Percentiles rank a stretch among this genome's conserved stretches.
Conservation (phyloP, 1,140 invertebrate genomes). For the Potamilus streckersoni region DNA sequence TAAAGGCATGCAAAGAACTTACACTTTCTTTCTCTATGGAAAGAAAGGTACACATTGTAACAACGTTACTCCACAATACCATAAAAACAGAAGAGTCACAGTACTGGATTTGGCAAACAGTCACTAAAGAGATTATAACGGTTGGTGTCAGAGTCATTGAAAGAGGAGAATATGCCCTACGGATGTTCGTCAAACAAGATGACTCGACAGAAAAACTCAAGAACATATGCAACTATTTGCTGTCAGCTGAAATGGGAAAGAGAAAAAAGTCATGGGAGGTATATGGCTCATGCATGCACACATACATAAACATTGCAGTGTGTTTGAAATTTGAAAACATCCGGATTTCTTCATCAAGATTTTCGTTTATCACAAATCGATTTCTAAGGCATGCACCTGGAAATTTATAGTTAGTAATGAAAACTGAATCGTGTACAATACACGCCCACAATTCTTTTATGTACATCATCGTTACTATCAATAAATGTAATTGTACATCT, state of each 20-base stretch:
- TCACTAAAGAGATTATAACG: not conserved
- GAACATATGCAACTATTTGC: constrained; percentile 27
- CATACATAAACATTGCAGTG: too few species aligned
- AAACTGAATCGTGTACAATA: too few species aligned
- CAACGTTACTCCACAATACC: constrained; percentile 12
- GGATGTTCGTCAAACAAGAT: constrained; percentile 13
- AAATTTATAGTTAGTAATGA: too few species aligned
- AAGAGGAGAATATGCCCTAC: constrained; percentile 26
- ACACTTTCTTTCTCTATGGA: constrained; percentile 8
- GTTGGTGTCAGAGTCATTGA: constrained; percentile 16
- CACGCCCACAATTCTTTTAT: too few species aligned
- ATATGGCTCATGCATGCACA: not conserved
- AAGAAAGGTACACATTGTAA: constrained; percentile 5
- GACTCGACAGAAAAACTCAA: not conserved
- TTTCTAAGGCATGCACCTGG: too few species aligned
- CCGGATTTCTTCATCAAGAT: too few species aligned
- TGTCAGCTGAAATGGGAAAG: constrained; percentile 7
- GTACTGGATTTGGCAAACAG: constrained; percentile 6
- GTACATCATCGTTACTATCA: too few species aligned
- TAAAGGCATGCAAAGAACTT: constrained; percentile 5
- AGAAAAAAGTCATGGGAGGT: constrained; percentile 16
- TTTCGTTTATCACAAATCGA: too few species aligned
- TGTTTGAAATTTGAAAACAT: too few species aligned
- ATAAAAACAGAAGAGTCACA: constrained; percentile 18
- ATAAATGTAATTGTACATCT: too few species aligned